Conservation (phyloP, 2,888 invertebrate species). For the Phoenoteleia sp. region DNA sequence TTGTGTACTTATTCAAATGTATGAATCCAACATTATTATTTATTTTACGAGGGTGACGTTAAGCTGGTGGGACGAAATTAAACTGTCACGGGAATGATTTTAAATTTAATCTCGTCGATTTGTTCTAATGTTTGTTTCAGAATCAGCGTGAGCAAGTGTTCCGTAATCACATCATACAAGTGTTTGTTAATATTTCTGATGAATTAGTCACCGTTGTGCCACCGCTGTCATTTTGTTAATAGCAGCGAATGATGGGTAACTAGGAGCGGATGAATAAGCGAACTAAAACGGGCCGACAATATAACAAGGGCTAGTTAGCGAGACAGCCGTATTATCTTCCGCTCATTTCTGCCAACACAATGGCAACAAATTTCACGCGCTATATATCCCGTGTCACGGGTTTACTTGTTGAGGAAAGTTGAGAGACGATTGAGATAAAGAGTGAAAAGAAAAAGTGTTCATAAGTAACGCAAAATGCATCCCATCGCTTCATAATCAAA, state of each 20-base stretch:
- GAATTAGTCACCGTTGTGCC: constrained; percentile 63
- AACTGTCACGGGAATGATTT: constrained; percentile 34
- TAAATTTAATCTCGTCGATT: constrained; percentile 39
- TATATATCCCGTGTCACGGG: constrained; percentile 80
- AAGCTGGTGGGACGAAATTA: constrained; percentile 27
- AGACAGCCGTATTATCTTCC: constrained; percentile 82
- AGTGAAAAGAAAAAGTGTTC: constrained; percentile 39
- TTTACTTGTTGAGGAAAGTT: constrained; percentile 67
- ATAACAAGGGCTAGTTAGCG: constrained; percentile 86
- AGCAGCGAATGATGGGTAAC: constrained; percentile 71
- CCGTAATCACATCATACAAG: constrained; percentile 50
- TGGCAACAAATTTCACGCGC: constrained; percentile 85
- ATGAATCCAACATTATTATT: constrained; percentile 24
- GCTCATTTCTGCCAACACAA: constrained; percentile 83
- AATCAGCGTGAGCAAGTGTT: constrained; percentile 58
- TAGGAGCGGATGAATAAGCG: constrained; percentile 75
- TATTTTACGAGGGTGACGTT: constrained; percentile 8
- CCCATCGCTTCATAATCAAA: constrained; percentile 19
- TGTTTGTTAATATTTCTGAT: constrained; percentile 69
- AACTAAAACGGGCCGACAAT: constrained; percentile 81
- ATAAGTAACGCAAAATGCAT: constrained; percentile 32
- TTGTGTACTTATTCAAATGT: constrained; percentile 23
- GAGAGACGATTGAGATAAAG: constrained; percentile 65
- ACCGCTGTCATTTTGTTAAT: constrained; percentile 68
- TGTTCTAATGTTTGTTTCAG: constrained; percentile 31